Evolutionary conservation across 1,140 invertebrate genomes (phyloP), one percentile per base, ranked within the genome.

Genomic region (Neuroterus valhalla): DNA sequence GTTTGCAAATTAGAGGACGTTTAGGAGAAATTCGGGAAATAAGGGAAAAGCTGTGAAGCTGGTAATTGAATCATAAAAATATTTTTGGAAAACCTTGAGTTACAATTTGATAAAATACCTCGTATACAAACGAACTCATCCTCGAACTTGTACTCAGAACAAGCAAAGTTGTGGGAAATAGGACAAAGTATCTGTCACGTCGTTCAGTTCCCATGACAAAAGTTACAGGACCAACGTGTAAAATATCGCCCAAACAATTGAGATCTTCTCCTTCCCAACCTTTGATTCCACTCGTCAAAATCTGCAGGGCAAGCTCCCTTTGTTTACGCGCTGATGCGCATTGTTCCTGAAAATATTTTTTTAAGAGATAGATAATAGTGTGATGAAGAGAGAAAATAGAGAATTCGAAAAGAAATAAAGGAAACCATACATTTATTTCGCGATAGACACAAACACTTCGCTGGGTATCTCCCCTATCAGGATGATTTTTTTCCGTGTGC

Each of bases 401-500:
- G 21, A 82, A 44, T 17, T 77, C 21, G 67, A 31, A 62, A 74
- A 48, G 77, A 45, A 46, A 69, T 74, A 42, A 67, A 42, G 66
- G 68, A 31, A 69, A 44, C 93, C 93, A 93, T 91, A 98, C 96
- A 74, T 96, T 94, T 83, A 99, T 96, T 83, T 99, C 97, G 87
- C 97, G 96, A 88, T 98, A 99, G 31, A 99, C 95, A 77, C 94
- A 93, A 80, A 98, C 95, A 52, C 97, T 97, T 76, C 98, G 91
- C 87, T 99, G 98, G 1, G 97, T 96, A 86, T 99, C 98, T 2
- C 98, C 98, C 78, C 98, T 91, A 90, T 99, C 98, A 2, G 96
- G 93, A 90, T 99, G 98, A 85, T 94, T 95, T 89, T 99, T 98
- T 91, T 98, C 96, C 43, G 98, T 95, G 86, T 99, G 97, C 75